Evolutionary conservation across 2,113 vertebrate species (phyloP).

Genomic region (Helogale parvula): DNA sequence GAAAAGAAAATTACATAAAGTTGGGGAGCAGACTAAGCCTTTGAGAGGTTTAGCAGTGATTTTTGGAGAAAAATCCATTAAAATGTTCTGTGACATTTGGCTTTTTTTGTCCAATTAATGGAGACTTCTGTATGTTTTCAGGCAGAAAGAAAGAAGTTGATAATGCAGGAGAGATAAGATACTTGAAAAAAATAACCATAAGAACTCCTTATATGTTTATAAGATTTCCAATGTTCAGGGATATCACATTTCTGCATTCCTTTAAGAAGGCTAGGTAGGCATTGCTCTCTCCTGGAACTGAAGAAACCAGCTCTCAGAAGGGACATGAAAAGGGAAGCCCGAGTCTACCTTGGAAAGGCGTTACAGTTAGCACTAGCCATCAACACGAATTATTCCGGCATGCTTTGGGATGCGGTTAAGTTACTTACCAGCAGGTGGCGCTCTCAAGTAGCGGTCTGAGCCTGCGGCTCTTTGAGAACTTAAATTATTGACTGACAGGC

Average conservation of each 20-base stretch:
- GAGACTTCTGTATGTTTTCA: neutral
- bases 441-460: neutral
- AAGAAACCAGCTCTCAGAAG: neutral
- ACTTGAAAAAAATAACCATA: neutral
- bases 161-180: neutral
- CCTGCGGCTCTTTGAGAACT: neutral
- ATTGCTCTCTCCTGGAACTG: neutral
- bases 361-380: neutral
- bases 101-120: neutral
- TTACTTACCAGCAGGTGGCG: constrained; percentile 39
- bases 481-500: neutral
- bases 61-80: neutral
- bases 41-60: neutral
- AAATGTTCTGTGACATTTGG: neutral
- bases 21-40: neutral
- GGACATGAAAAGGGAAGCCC: neutral
- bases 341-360: neutral
- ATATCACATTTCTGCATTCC: neutral
- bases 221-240: neutral
- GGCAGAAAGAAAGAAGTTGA: neutral
- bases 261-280: neutral
- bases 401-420: neutral
- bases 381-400: neutral
- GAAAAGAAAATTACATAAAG: neutral
- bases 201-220: neutral